Evolutionary conservation across 2,113 vertebrate species (phyloP), one percentile per base, ranked within the genome.

Genomic region (Poeciliopsis prolifica): DNA sequence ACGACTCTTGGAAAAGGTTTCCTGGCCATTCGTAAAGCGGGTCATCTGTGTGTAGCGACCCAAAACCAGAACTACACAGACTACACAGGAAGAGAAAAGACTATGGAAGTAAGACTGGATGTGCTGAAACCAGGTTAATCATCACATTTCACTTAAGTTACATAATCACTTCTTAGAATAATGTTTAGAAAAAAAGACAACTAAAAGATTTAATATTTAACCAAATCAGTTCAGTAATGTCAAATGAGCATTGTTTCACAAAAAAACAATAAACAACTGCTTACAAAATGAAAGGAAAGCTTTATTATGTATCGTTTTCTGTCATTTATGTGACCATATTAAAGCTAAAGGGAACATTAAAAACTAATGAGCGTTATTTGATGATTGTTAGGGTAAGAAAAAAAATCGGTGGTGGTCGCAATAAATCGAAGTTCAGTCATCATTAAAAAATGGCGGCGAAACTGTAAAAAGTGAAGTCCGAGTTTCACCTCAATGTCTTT

Each of bases 1-100:
- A 65, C 74, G 28, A 13, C 2, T 0, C 93, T 97, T 19, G 86
- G 2, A 33, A 97, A 96, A 89, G 96, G 96, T 30, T 97, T 97
- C 77, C 81, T 97, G 86, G 94, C 96, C 11, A 82, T 97, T 72
- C 95, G 95, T 30, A 98, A 97, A 87, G 95, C 93, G 0, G 95
- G 96, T 61, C 95, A 97, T 64, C 87, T 97, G 26, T 97, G 96
- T 0, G 94, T 97, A 26, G 70, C 90, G 64, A 96, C 95, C 0
- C 5, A 35, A 42, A 60, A 51, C 0, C 92, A 95, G 67, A 85
- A 84, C 61, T 97, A 96, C 93, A 93, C 5, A 0, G 96, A 97
- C 90, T 97, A 97, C 87, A 91, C 95, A 0, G 91, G 91, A 58
- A 83, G 33, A 3, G 87, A 96, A 74, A 97, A 97, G 83, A 64